Base-by-base conservation (phyloP, 2,113 vertebrate species). In the Silurus asotus region DNA sequence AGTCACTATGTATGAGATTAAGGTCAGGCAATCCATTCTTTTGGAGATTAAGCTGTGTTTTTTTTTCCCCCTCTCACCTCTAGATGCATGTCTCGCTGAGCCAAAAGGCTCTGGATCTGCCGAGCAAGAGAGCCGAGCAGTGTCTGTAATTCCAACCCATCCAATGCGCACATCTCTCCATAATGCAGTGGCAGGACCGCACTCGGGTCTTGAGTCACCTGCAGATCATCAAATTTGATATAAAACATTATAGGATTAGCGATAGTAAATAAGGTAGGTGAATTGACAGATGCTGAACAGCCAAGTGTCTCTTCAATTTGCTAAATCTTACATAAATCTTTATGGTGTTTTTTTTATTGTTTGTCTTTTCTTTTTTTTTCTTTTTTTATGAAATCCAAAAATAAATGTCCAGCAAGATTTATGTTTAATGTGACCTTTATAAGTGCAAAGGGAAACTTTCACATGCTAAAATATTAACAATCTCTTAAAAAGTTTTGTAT, bases 131-230 rank as follows among this genome's bases (percentile, higher is more conserved):
- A 94, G 76, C 91, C 87, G 62, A 95, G 94, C 84, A 95, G 89
- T 76, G 89, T 88, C 89, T 96, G 93, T 72, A 96, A 72, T 72
- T 96, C 96, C 1, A 82, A 48, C 1, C 88, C 80, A 0, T 91
- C 90, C 88, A 93, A 88, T 28, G 94, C 93, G 65, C 93, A 91
- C 48, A 95, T 89, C 84, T 96, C 95, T 2, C 94, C 95, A 92
- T 95, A 95, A 8, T 94, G 94, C 79, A 96, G 91, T 0, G 95
- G 93, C 91, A 97, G 91, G 86, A 97, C 94, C 74, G 91, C 62
- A 1, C 93, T 93, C 0, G 95, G 94, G 77, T 96, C 94, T 91
- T 96, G 97, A 56, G 95, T 97, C 88, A 97, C 95, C 97, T 97
- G 92, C 6, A 87, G 87, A 59, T 89, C 85, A 77, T 90, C 89